Evolutionary conservation across 2,113 vertebrate genomes (phyloP), one percentile per base, ranked within the genome.

Genomic region (Spheniscus mendiculus): DNA sequence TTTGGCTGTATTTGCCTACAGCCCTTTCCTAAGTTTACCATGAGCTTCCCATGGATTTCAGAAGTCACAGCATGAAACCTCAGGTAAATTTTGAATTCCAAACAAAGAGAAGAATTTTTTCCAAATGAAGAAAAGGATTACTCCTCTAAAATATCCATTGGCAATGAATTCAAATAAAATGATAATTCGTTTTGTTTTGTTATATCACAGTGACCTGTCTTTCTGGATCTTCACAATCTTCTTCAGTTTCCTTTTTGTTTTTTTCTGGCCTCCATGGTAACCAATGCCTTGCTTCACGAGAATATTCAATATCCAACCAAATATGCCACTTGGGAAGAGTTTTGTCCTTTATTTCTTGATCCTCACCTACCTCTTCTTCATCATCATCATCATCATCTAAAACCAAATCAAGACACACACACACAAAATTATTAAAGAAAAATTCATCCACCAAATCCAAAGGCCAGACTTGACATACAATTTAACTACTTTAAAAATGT

Each of bases 201-300:
- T 32, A 8, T 36, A 73, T 74, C 52, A 72, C 61, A 92, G 85
- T n/a, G 53, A 99, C 99, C 99, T 99, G 99, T 98, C 99, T 98
- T 97, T 99, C 99, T 1, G 99, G 99, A 83, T 99, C 99, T 83
- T 99, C 99, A 84, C 99, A 99, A 92, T 99, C 99, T 49, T 99
- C 99, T 78, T 99, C 99, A 2, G 98, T 97, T 81, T 99, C 99
- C 87, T 99, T 98, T 96, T 99, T 99, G 53, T 96, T 84, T 96
- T 99, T 99, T 89, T 99, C 99, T 5, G 99, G 99, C 83, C 99
- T 99, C 99, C 99, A 99, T 11, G 99, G 99, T 94, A 99, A 96
- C 99, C 99, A 99, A 26, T 99, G 98, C 89, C 97, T 98, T 58
- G 97, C 98, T 97, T 99, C 99, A 40, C 99, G 99, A 61, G 98